phyloP scores from a whole-genome alignment of 2,113 vertebrate species.

The Bombycilla garrulus region DNA sequence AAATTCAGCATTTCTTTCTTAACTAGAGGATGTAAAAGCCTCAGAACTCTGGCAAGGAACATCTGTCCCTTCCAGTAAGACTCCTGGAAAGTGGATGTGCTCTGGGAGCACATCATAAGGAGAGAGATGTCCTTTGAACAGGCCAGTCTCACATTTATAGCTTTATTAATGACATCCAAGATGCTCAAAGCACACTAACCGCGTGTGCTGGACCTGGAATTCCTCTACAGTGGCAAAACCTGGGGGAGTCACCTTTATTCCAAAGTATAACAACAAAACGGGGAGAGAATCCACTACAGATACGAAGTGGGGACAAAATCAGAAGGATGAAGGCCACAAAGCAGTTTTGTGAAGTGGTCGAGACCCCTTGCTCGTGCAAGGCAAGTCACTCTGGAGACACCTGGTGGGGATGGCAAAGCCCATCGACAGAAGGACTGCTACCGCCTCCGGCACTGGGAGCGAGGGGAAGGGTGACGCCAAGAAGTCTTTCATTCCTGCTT shows the following conservation, averaged over 20 bases:
- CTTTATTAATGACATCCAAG: not conserved
- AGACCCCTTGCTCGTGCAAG: not conserved
- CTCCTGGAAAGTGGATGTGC: not conserved
- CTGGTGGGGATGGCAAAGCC: not conserved
- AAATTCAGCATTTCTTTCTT: not conserved
- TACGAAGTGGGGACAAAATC: fast-evolving
- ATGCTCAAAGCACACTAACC: not conserved
- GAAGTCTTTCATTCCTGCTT: no score
- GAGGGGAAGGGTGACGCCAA: fast-evolving
- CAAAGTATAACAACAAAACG: not conserved
- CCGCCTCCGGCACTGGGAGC: not conserved
- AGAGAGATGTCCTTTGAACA: not conserved
- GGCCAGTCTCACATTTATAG: not conserved
- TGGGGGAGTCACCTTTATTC: not conserved
- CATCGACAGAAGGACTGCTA: not conserved
- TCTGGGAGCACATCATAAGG: not conserved
- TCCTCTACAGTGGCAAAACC: not conserved
- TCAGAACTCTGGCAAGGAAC: not conserved
- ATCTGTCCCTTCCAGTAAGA: not conserved
- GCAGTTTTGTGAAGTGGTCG: not conserved
- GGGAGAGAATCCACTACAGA: not conserved
- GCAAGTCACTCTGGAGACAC: not conserved
- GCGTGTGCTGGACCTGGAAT: not conserved
- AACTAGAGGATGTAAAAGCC: not conserved
- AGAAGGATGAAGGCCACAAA: not conserved